A percentile compares a stretch with the other conserved stretches of the same genome.
Conservation (phyloP, 2,797 vertebrate species). For the Liasis olivaceus region DNA sequence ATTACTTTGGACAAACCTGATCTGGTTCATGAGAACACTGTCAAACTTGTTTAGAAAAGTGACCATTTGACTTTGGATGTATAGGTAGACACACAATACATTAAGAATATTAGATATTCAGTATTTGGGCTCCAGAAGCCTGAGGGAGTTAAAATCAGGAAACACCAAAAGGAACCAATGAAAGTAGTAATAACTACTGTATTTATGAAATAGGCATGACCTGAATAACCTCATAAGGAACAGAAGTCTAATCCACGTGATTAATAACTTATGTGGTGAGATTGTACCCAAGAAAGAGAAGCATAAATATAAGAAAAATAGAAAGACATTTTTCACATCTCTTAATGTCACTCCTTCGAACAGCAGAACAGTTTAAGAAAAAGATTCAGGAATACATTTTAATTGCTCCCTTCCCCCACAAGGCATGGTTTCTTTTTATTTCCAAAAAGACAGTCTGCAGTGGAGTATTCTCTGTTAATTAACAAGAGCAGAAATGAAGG, state of each 20-base stretch:
- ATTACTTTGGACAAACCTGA: neutral
- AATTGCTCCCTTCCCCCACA: neutral
- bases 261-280: neutral
- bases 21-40: neutral
- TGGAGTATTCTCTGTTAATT: neutral
- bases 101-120: too few species aligned
- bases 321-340: neutral
- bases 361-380: neutral
- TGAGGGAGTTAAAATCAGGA: neutral
- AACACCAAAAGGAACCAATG: neutral
- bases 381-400: neutral
- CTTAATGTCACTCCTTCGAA: neutral
- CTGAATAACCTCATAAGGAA: neutral
- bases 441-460: neutral
- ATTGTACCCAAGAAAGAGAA: neutral
- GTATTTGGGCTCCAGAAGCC: neutral
- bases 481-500: neutral
- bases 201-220: too few species aligned
- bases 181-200: too few species aligned
- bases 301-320: neutral
- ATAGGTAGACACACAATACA: neutral
- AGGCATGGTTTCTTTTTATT: neutral
- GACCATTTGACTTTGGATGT: neutral
- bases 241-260: neutral
- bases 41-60: neutral